Percentiles rank a stretch among this genome's conserved stretches.
Evolutionary conservation across 2,113 vertebrate species (phyloP).

Genomic region (Spermophilus dauricus): DNA sequence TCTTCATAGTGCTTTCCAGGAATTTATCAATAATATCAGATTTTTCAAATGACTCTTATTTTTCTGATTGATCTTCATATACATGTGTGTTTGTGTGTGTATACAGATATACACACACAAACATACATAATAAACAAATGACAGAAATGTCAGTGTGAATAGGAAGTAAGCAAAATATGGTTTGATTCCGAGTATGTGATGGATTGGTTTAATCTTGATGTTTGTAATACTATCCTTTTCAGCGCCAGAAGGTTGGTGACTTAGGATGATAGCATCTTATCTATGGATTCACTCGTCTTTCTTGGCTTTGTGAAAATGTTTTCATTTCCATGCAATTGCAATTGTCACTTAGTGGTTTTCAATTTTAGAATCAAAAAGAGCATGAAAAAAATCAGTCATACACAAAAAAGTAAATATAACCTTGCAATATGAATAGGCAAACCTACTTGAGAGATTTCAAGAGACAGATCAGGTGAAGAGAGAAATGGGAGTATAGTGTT

Average conservation of each 20-base stretch:
- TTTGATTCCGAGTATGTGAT: not conserved
- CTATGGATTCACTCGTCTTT: not conserved
- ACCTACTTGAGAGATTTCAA: not conserved
- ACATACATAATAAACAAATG: not conserved
- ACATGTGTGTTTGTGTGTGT: too few species aligned
- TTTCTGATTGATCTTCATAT: too few species aligned
- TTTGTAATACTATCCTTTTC: not conserved
- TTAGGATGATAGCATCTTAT: not conserved
- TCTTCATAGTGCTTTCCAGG: not conserved
- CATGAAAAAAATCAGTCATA: not conserved
- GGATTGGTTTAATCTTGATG: not conserved
- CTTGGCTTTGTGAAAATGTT: not conserved
- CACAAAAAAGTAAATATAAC: not conserved
- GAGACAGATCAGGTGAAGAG: not conserved
- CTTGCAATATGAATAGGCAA: not conserved
- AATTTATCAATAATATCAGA: not conserved
- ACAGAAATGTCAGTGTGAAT: not conserved
- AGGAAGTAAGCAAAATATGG: not conserved
- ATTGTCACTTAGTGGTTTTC: not conserved
- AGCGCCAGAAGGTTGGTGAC: not conserved
- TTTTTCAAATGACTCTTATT: too few species aligned
- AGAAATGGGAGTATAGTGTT: not conserved
- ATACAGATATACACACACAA: too few species aligned
- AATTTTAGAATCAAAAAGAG: constrained; percentile 3
- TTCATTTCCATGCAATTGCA: not conserved